Evolutionary conservation across 2,797 vertebrate species (phyloP), one percentile per base, ranked within the genome.

Genomic region (Gila robusta): DNA sequence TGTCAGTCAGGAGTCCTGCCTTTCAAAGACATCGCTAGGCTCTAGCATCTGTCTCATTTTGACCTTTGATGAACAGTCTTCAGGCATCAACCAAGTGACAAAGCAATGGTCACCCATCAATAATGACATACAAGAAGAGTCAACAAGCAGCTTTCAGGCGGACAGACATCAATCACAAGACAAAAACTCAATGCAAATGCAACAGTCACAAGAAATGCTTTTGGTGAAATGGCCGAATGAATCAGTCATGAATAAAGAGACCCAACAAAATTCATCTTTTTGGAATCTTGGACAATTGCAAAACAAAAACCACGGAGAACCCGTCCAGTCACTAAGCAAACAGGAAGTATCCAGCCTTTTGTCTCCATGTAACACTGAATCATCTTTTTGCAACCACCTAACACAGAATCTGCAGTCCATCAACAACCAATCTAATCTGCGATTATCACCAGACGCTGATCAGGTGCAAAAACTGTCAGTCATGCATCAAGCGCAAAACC

Each of bases 31-130:
- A 0, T 83, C 91, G 6, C 90, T 94, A 0, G 94, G 94, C 0
- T 92, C 93, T 0, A 94, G 94, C 0, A 93, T 95, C 69, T 94
- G 90, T 86, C 90, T 96, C 84, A 95, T 95, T 87, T 88, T 96
- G 78, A 96, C 92, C 86, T 92, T 95, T 10, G 90, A 92, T 88
- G 94, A 93, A 77, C 85, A 88, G 62, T 76, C 84, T 39, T 90
- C 92, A 72, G 90, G 87, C 0, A 92, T 92, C 84, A 92, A 90
- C 90, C 90, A 92, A 83, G 67, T 12, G 0, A 81, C 37, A 44
- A 87, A 84, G 67, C 77, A 85, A 71, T 28, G 39, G 66, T 85
- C 87, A 70, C 79, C 83, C 26, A 82, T 49, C 56, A 84, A 52
- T 28, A 54, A 7, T n/a, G 71, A 85, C n/a, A 41, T 35, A 71